Percentiles rank a stretch among this genome's conserved stretches.
Conservation (phyloP, 1,140 invertebrate species). For the Drusus annulatus region DNA sequence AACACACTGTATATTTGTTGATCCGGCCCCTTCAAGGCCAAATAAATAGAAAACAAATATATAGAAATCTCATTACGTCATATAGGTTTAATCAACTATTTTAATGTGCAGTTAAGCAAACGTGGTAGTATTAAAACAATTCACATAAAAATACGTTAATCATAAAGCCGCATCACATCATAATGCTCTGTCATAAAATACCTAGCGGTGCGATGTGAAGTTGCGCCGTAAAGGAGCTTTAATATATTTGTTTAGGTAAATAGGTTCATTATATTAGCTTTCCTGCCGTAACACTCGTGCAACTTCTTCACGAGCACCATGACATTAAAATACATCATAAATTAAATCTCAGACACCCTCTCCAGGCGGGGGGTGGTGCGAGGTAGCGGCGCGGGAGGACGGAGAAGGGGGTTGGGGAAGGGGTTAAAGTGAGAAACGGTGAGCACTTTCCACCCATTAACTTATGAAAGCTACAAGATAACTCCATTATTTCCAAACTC, state of each 20-base stretch:
- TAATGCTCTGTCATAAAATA: no score
- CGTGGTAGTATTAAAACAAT: no score
- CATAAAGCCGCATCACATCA: no score
- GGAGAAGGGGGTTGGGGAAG: neutral
- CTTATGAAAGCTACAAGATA: slow-evolving; percentile 57
- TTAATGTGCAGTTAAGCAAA: no score
- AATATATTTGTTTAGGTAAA: slow-evolving; percentile 26
- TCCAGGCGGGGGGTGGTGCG: neutral
- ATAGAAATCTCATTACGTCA: no score
- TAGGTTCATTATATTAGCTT: slow-evolving; percentile 32
- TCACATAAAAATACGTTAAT: no score
- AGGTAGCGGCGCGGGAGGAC: neutral
- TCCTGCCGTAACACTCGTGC: slow-evolving; percentile 1
- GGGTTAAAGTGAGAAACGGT: neutral
- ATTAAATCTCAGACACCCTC: slow-evolving; percentile 42
- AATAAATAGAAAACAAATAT: no score
- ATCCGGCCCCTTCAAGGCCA: no score
- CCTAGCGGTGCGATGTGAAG: neutral
- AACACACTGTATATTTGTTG: no score
- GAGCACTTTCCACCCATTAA: slow-evolving; percentile 54
- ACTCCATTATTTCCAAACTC: slow-evolving; percentile 54
- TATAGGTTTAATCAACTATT: no score
- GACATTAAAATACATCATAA: slow-evolving; percentile 48
- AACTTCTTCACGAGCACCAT: slow-evolving; percentile 8
- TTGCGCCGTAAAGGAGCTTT: slow-evolving; percentile 5